Conservation (phyloP, 2,888 invertebrate genomes). For the Drosophila setosimentum region DNA sequence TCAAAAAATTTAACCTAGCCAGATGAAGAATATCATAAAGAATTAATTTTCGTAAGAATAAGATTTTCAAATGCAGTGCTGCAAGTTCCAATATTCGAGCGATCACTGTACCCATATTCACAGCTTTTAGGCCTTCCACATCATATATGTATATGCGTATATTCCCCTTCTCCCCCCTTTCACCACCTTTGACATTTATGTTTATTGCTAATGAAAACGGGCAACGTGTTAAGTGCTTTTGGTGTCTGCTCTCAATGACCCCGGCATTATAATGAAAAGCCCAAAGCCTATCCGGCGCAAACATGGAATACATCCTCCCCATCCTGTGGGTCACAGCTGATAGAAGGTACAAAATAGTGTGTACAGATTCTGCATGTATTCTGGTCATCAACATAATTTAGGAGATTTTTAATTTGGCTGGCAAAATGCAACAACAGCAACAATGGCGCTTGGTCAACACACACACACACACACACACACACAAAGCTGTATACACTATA, state of each 20-base stretch:
- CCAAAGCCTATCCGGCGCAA: conserved; percentile 43
- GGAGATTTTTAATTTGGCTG: conserved; percentile 78
- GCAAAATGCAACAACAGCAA: conserved; percentile 75
- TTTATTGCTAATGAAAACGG: conserved; percentile 70
- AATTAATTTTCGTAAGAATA: not conserved
- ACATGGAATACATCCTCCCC: conserved; percentile 9
- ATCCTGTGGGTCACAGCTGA: conserved; percentile 6
- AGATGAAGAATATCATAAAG: not conserved
- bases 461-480: not conserved
- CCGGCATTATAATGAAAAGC: conserved; percentile 67
- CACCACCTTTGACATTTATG: conserved; percentile 51
- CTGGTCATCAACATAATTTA: conserved; percentile 79
- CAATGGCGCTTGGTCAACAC: conserved; percentile 59
- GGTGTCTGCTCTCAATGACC: conserved; percentile 70
- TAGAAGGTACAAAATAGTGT: conserved; percentile 3
- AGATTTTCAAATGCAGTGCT: not conserved
- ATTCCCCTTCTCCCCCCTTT: not conserved
- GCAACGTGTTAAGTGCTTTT: conserved; percentile 74
- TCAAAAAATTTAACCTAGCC: rapidly evolving
- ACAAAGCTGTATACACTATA: conserved; percentile 45
- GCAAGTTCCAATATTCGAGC: not conserved
- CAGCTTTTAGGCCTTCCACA: not conserved
- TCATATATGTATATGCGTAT: conserved; percentile 12
- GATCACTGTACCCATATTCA: conserved; percentile 5
- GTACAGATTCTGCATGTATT: conserved; percentile 25